phyloP scores from a whole-genome alignment of 1,140 invertebrate genomes.

The Lithobius niger region DNA sequence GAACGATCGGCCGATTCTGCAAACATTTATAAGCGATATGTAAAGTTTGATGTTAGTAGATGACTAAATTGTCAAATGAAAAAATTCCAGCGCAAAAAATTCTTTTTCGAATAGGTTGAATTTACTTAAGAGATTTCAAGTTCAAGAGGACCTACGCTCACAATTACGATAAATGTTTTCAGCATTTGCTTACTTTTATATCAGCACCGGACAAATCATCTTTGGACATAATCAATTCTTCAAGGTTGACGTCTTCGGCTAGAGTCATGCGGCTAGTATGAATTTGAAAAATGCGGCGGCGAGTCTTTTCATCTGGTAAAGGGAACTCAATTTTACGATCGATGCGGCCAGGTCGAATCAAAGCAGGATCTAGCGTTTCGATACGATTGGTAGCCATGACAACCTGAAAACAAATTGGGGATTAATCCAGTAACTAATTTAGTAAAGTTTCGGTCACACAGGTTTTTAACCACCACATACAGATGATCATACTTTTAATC shows the following conservation, averaged over 20 bases:
- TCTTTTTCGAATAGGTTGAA: too few species aligned
- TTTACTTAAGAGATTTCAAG: too few species aligned
- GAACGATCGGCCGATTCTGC: too few species aligned
- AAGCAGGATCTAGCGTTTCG: constrained; percentile 95
- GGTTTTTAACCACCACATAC: too few species aligned
- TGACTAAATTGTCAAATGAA: too few species aligned
- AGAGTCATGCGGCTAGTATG: constrained; percentile 98
- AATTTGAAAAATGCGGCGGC: constrained; percentile 93
- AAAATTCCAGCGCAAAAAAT: too few species aligned
- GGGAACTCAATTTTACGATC: constrained; percentile 99
- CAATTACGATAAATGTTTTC: neutral
- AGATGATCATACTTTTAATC: too few species aligned
- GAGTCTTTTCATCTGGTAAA: constrained; percentile 97
- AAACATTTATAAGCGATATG: too few species aligned
- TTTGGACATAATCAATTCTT: constrained; percentile 97
- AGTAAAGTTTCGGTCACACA: too few species aligned
- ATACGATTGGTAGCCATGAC: constrained; percentile 99
- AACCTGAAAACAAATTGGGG: constrained; percentile 60
- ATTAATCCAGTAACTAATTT: too few species aligned
- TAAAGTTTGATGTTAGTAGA: too few species aligned
- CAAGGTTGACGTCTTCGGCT: constrained; percentile 91
- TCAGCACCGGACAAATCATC: constrained; percentile 97
- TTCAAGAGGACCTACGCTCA: too few species aligned
- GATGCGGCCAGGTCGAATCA: constrained; percentile 96
- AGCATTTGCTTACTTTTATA: constrained; percentile 43